A percentile compares a stretch with the other conserved stretches of the same genome.
These are phyloP conservation scores for Dissostichus mawsoni DNA, from an alignment of 2,113 vertebrate genomes.

Conservation along the genomic window DNA sequence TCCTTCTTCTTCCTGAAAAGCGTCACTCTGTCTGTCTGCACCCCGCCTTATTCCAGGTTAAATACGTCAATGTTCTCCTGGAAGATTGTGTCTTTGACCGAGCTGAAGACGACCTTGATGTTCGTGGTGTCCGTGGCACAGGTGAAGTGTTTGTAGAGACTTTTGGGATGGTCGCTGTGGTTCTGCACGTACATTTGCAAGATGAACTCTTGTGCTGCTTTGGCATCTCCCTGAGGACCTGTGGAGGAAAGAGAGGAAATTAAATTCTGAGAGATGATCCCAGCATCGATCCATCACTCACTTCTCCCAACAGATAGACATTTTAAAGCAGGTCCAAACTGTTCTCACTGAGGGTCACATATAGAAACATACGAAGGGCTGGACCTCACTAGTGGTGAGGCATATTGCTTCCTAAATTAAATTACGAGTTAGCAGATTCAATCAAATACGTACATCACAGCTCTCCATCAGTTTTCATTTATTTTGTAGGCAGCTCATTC, in stretches of 20 bases:
- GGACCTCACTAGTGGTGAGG: no score
- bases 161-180: constrained; percentile 82
- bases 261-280: no score
- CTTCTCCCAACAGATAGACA: no score
- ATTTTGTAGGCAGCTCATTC: no score
- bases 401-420: no score
- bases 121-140: constrained; percentile 93
- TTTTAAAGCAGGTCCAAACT: no score
- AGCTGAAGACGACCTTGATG: constrained; percentile 86
- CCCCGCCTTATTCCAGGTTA: constrained; percentile 74
- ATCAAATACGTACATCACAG: no score
- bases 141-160: constrained; percentile 88
- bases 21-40: not conserved
- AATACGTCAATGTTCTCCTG: constrained; percentile 80
- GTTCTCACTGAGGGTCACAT: no score
- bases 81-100: constrained; percentile 88
- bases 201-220: constrained; percentile 87
- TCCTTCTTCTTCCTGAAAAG: not conserved
- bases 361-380: no score
- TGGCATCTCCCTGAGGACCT: constrained; percentile 85
- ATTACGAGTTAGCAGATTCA: no score
- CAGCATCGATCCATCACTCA: no score
- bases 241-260: not conserved
- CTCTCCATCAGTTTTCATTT: no score
- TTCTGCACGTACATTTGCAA: constrained; percentile 84